Evolutionary conservation across 2,888 invertebrate species (phyloP).

Genomic region (Miltochrista miniata): DNA sequence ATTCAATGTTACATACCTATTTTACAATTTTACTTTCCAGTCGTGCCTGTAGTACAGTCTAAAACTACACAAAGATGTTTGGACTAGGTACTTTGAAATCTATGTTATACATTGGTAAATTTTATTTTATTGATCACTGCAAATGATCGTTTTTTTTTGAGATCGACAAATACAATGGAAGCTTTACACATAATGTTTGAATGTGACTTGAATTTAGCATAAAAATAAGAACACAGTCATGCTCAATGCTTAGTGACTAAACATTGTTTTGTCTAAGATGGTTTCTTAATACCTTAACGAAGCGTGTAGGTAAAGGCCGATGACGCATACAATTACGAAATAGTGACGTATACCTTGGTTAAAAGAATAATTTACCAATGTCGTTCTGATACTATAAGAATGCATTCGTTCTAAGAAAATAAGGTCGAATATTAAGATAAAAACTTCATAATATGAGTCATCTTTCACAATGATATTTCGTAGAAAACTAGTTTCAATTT

Average conservation of each 20-base stretch:
- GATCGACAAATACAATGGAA: too few relatives aligned
- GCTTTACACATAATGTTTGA: too few relatives aligned
- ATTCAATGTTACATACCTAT: slow-evolving; percentile 20
- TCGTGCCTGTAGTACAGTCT: background rate
- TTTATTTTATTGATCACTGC: too few relatives aligned
- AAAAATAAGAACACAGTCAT: too few relatives aligned
- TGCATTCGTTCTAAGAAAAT: slow-evolving; percentile 17
- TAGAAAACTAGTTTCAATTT: background rate
- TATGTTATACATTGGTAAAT: too few relatives aligned
- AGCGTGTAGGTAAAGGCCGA: slow-evolving; percentile 7
- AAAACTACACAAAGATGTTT: too few relatives aligned
- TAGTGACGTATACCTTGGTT: slow-evolving; percentile 30
- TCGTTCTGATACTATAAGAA: slow-evolving; percentile 11
- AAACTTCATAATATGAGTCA: background rate
- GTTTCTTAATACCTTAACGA: slow-evolving; percentile 16
- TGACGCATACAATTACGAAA: slow-evolving; percentile 34
- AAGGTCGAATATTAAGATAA: slow-evolving; percentile 8
- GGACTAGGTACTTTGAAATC: too few relatives aligned
- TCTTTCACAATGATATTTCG: too few relatives aligned
- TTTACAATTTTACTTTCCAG: background rate
- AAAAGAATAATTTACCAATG: slow-evolving; percentile 16
- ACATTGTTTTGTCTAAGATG: background rate
- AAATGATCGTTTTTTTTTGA: too few relatives aligned
- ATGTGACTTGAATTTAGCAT: background rate
- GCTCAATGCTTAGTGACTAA: background rate